Percentiles rank a stretch among this genome's conserved stretches.
Evolutionary conservation across 2,797 vertebrate genomes (phyloP).

Genomic region (Tympanoctomys barrerae): DNA sequence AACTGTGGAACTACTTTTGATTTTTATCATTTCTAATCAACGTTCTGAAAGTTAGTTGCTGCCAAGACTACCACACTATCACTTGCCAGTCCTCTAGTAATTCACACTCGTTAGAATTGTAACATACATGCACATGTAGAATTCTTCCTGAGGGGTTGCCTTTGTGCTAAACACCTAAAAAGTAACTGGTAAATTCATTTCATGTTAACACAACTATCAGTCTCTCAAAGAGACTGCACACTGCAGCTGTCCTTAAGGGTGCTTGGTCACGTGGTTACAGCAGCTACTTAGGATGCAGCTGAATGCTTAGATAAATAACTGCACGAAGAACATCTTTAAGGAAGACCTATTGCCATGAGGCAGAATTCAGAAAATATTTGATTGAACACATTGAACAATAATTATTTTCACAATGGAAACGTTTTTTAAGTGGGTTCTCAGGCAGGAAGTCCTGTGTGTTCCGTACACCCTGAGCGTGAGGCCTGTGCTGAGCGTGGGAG

Average conservation of each 20-base stretch:
- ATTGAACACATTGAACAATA: not conserved
- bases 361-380: not conserved
- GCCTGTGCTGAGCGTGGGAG: no score
- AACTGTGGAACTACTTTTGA: slow-evolving; percentile 62
- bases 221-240: not conserved
- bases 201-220: not conserved
- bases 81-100: slow-evolving; percentile 40
- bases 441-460: not conserved
- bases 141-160: slow-evolving; percentile 26
- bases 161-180: slow-evolving; percentile 17
- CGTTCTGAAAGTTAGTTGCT: slow-evolving; percentile 52
- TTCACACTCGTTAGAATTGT: slow-evolving; percentile 42
- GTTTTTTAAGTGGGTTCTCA: not conserved
- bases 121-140: slow-evolving; percentile 21
- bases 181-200: not conserved
- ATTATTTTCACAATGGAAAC: not conserved
- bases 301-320: not conserved
- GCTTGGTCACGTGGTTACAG: not conserved
- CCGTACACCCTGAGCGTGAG: not conserved
- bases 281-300: not conserved
- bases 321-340: not conserved
- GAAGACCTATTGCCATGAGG: not conserved
- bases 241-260: not conserved
- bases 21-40: slow-evolving; percentile 56
- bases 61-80: slow-evolving; percentile 39